Base-by-base conservation (phyloP, 2,888 invertebrate species). In the Troglohyphantes excavatus region DNA sequence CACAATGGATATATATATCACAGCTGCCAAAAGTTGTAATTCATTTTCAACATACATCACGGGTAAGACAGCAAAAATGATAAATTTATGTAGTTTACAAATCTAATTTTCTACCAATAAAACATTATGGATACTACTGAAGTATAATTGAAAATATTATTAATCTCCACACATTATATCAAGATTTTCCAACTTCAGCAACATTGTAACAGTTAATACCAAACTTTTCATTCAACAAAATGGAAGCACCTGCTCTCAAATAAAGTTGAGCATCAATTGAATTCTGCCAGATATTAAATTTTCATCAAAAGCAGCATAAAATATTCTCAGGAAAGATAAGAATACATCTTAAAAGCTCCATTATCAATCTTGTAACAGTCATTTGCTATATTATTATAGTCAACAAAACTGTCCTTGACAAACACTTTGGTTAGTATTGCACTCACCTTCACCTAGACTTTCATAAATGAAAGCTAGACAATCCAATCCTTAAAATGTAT, bases 371-470 rank as follows among this genome's bases (percentile, higher is more conserved):
- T 53, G 53, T 53, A 39, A 39, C n/a, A 53, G 3, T 53, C 13
- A 53, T n/a, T 53, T 53, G 53, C 53, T 53, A 17, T 53, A 53
- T 1, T 7, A 17, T 9, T 53, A 53, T 53, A 17, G 9, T 13
- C 53, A 13, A 53, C 5, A 13, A 53, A n/a, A 13, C 3, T 53
- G n/a, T 53, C n/a, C 53, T n/a, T 53, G 33, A 33, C 9, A 53
- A 39, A 13, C n/a, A 53, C 53, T 53, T 53, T 53, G 53, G 53
- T 53, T 53, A 53, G 53, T 53, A 53, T 53, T 53, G 53, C 53
- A 53, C 53, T 53, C n/a, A 7, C 5, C n/a, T 53, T 0, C 53
- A 53, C 5, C 5, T 5, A 53, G n/a, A 53, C 53, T 53, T 53
- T 17, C 53, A 7, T 17, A 53, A 53, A 53, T n/a, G 17, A 46